phyloP scores from a whole-genome alignment of 2,797 vertebrate genomes.

The Hapalemur alaotrensis region DNA sequence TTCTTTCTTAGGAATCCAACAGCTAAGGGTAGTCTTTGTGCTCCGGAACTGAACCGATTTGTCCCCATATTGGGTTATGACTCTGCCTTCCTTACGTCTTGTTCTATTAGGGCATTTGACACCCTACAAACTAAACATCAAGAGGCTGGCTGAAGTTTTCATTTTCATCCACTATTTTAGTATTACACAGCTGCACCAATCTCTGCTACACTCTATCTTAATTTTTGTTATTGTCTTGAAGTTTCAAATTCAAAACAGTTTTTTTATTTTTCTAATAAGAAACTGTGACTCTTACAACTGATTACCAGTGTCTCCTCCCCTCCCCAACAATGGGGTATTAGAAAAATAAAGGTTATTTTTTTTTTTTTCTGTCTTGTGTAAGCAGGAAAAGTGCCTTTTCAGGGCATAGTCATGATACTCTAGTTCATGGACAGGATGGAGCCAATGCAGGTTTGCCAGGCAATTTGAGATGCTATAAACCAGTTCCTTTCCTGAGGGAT shows the following conservation, averaged over 20 bases:
- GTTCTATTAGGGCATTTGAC: not conserved
- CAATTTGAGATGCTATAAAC: conserved; percentile 59
- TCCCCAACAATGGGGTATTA: not conserved
- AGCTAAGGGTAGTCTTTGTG: not conserved
- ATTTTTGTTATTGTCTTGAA: conserved; percentile 9
- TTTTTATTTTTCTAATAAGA: conserved; percentile 32
- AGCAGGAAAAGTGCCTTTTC: not conserved
- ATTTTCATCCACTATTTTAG: not conserved
- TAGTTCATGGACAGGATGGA: not conserved
- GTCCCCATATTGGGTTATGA: not conserved
- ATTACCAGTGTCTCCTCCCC: not conserved
- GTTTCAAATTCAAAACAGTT: conserved; percentile 58
- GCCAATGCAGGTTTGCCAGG: conserved; percentile 27
- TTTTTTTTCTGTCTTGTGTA: conserved; percentile 14
- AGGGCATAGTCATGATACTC: not conserved
- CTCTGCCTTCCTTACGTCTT: not conserved
- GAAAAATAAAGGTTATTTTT: not conserved
- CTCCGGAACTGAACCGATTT: not conserved
- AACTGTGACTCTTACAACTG: conserved; percentile 9
- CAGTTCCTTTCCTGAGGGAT: conserved; percentile 52
- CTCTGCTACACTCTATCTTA: not conserved
- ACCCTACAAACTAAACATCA: not conserved
- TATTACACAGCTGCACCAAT: not conserved
- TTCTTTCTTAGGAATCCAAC: not conserved
- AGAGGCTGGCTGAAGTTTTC: not conserved